Evolutionary conservation across 1,140 invertebrate genomes (phyloP), one percentile per base, ranked within the genome.

Genomic region (Drosophila paulistorum): DNA sequence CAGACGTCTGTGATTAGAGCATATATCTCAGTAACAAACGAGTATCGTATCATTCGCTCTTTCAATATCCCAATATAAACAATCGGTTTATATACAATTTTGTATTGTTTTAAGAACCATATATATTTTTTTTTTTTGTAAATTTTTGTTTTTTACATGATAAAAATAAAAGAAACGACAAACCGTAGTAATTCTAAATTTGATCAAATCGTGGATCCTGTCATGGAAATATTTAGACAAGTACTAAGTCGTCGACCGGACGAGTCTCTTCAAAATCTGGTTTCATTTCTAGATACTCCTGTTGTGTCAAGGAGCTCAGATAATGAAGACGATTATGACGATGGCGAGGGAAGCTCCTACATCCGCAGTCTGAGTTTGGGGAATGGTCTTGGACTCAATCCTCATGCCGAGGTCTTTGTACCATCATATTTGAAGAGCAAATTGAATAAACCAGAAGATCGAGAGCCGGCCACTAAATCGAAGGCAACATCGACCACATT

Each of bases 111-210:
- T 74, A 61, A 76, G 51, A 33, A 64, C 51, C 69, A 68, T 74
- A 54, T 67, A 75, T 78, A 76, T 79, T 79, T 63, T 79, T n/a
- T n/a, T n/a, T 79, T 63, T 86, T 86, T 86, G 82, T 86, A 76
- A 76, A 30, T 63, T 48, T 48, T 45, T 64, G 14, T 57, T 68
- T 65, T 71, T 77, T 65, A 71, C 41, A 65, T 39, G 37, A 39
- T 39, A 13, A 6, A 20, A 13, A 39, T 39, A 13, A 6, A 20
- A 13, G 10, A 14, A 11, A 41, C 39, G 57, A 48, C 63, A 17
- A 48, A 57, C 64, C 60, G 41, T 54, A 65, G 13, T 7, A 59
- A 35, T 42, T 73, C 71, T 37, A 85, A 86, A 85, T 78, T 85
- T 58, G 23, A 37, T 74, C 45, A 41, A 45, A 60, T 5, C 37